phyloP scores from a whole-genome alignment of 2,113 vertebrate species.

The Gymnocephalus cernua region DNA sequence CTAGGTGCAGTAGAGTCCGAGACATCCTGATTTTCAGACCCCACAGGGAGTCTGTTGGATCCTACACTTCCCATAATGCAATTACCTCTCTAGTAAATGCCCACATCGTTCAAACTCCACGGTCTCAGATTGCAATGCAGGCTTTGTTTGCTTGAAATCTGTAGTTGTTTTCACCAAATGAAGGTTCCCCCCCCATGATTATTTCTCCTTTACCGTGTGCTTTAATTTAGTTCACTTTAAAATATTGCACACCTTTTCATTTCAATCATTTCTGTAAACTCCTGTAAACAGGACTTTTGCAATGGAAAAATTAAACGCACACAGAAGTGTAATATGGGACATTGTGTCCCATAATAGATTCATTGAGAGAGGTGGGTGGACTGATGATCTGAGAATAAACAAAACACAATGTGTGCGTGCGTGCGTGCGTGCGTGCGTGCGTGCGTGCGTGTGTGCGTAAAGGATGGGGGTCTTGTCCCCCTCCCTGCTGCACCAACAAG shows the following conservation, averaged over 20 bases:
- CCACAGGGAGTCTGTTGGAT: too few species aligned
- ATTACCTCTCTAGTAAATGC: too few species aligned
- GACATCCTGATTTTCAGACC: too few species aligned
- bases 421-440: constrained; percentile 17
- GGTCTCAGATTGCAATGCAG: too few species aligned
- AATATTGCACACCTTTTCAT: neutral
- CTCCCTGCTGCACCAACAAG: neutral
- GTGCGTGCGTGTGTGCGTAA: constrained; percentile 12
- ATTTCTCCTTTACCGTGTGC: neutral
- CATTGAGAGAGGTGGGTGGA: constrained; percentile 30
- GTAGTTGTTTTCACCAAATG: too few species aligned
- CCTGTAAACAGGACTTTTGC: too few species aligned
- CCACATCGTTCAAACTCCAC: too few species aligned
- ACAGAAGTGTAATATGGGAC: neutral
- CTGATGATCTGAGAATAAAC: constrained; percentile 21
- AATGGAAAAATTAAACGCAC: neutral
- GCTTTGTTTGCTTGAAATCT: too few species aligned
- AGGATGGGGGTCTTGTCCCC: too few species aligned
- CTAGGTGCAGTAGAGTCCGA: too few species aligned
- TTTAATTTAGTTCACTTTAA: neutral
- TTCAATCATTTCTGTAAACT: neutral
- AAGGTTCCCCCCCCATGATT: too few species aligned
- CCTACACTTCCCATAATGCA: too few species aligned
- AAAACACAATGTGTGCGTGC: constrained; percentile 9
- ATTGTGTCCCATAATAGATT: neutral